These are phyloP conservation scores for Florisuga fusca DNA, from an alignment of 2,797 vertebrate species.

Conservation along the genomic window DNA sequence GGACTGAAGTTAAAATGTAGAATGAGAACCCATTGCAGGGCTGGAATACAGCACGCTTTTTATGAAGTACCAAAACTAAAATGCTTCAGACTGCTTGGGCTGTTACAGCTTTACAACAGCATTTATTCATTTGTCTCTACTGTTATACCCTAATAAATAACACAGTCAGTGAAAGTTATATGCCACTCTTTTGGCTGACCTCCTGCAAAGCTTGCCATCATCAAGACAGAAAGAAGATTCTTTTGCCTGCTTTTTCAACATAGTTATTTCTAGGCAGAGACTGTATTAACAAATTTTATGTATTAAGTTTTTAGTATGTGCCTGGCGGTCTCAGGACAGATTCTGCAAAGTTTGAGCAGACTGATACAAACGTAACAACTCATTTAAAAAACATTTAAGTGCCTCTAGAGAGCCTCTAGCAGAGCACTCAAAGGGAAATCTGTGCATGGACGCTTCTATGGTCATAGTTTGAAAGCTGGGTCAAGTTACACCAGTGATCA, in stretches of 20 bases:
- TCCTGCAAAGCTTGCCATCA: conserved; percentile 6
- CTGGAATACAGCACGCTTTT: background rate
- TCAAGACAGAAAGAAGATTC: background rate
- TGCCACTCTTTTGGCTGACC: background rate
- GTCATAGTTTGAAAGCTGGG: background rate
- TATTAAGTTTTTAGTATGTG: background rate
- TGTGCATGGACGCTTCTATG: background rate
- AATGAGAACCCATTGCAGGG: background rate
- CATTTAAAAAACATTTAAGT: background rate
- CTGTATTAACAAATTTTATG: background rate
- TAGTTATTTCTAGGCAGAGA: background rate
- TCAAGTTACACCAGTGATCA: background rate
- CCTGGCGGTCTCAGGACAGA: accelerated
- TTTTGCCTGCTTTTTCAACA: background rate
- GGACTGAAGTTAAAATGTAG: conserved; percentile 6
- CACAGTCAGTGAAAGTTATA: conserved; percentile 12
- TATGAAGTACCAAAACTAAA: conserved; percentile 16
- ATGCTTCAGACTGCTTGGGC: conserved; percentile 1
- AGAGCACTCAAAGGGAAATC: background rate
- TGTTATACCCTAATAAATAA: conserved; percentile 30
- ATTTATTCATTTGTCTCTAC: conserved; percentile 34
- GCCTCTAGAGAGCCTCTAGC: background rate
- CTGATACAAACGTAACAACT: background rate
- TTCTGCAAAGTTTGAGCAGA: background rate
- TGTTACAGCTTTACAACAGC: conserved; percentile 26